These are phyloP conservation scores for Chrysochloris asiatica DNA, from an alignment of 2,113 vertebrate genomes.

Conservation along the genomic window DNA sequence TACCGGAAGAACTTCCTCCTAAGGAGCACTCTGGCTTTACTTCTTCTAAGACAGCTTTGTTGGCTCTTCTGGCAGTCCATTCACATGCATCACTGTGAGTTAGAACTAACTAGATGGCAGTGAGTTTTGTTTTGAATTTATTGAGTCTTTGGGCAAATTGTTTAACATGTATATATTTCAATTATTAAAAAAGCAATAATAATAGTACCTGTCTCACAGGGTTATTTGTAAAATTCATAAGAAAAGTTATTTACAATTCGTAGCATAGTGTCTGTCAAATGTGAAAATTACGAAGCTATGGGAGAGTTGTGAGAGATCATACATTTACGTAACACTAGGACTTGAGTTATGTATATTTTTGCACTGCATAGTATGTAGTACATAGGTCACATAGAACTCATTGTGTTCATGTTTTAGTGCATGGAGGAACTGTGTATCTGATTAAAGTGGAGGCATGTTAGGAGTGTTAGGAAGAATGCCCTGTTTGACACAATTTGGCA, in stretches of 20 bases:
- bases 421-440: neutral
- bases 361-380: neutral
- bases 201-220: too few relatives aligned
- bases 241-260: neutral
- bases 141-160: neutral
- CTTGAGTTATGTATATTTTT: neutral
- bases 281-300: neutral
- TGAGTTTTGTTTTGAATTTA: neutral
- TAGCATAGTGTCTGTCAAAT: neutral
- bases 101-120: too few relatives aligned
- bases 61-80: too few relatives aligned
- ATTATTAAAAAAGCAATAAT: neutral
- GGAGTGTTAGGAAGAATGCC: neutral
- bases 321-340: neutral
- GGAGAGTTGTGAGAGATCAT: neutral
- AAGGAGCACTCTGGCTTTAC: too few relatives aligned
- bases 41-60: too few relatives aligned
- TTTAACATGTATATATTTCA: neutral
- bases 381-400: neutral
- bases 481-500: conserved; percentile 45
- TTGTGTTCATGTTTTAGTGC: neutral
- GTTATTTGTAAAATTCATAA: neutral
- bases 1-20: too few relatives aligned
- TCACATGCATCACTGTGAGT: too few relatives aligned
- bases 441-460: neutral